Evolutionary conservation across 2,113 vertebrate genomes (phyloP).

Genomic region (Nothobranchius furzeri): DNA sequence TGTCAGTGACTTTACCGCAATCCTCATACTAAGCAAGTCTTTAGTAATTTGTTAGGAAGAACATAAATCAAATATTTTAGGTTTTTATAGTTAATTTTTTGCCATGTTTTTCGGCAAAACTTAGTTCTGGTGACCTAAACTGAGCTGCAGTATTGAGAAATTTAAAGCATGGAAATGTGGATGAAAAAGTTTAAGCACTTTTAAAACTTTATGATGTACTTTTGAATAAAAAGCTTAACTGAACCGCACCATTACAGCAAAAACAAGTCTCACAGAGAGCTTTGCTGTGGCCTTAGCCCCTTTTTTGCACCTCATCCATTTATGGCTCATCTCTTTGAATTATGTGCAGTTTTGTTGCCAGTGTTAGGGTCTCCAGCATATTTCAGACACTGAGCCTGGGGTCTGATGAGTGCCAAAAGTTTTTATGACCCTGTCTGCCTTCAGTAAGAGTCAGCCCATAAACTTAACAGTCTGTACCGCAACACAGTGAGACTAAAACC

Average conservation of each 20-base stretch:
- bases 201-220: too few relatives aligned
- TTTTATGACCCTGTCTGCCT: conserved; percentile 64
- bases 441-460: conserved; percentile 61
- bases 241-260: conserved; percentile 1
- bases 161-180: neutral
- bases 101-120: neutral
- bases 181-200: too few relatives aligned
- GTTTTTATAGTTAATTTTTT: neutral
- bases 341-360: conserved; percentile 39
- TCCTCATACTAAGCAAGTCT: too few relatives aligned
- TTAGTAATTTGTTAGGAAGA: too few relatives aligned
- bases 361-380: conserved; percentile 31
- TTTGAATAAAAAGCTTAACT: neutral
- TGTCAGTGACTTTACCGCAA: too few relatives aligned
- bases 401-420: conserved; percentile 45
- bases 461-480: conserved; percentile 70
- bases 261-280: conserved; percentile 12
- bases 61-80: too few relatives aligned
- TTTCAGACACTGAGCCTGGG: conserved; percentile 50
- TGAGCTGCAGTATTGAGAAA: conserved; percentile 14
- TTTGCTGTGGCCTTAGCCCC: conserved; percentile 27
- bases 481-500: conserved; percentile 58
- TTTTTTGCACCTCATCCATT: conserved; percentile 51
- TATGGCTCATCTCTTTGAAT: conserved; percentile 22
- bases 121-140: conserved; percentile 15